Base-by-base conservation (phyloP, 2,888 invertebrate species). In the Ptilodon capucinus region DNA sequence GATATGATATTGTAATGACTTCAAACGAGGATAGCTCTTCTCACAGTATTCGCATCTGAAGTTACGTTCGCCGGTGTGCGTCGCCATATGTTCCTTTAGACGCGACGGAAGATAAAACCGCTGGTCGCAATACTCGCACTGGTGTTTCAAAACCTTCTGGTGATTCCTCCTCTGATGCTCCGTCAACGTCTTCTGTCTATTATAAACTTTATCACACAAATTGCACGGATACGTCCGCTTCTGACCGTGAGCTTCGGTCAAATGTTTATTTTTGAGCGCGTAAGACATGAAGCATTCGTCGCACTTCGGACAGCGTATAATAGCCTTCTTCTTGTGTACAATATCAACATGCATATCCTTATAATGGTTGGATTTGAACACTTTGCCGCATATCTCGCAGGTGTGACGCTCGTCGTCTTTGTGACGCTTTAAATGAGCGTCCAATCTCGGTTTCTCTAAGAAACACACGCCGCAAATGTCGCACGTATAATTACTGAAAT, bases 31-130 rank as follows among this genome's bases (percentile, higher is more conserved):
- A 64, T 94, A 93, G 14, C 91, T 91, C 54, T 93, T 93, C 2
- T 92, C 92, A 64, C 93, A 93, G 35, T 91, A 84, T 21, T 91
- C 91, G 62, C 93, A 93, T 2, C 91, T 74, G 56, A 91, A 93
- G n/a, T 91, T 89, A 55, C 92, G 85, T 34, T 92, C 92, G 0
- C 91, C 89, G 0, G 92, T 92, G 46, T 93, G 93, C 0, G 88
- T 86, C 0, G 90, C 88, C 81, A 92, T 91, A 42, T 92, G 92
- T 8, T 92, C 84, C 23, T 86, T 86, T 44, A 92, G 68, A 1
- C 86, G 55, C 0, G 88, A 86, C 0, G 91, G 92, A 0, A 89
- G 57, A 35, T 90, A 92, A 44, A 92, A 93, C 4, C 91, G 76
- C 51, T 92, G 91, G 21, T 91, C 89, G 46, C 93, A 93, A 30